These are phyloP conservation scores for Pterocles gutturalis DNA, from an alignment of 2,113 vertebrate species.

Conservation along the genomic window DNA sequence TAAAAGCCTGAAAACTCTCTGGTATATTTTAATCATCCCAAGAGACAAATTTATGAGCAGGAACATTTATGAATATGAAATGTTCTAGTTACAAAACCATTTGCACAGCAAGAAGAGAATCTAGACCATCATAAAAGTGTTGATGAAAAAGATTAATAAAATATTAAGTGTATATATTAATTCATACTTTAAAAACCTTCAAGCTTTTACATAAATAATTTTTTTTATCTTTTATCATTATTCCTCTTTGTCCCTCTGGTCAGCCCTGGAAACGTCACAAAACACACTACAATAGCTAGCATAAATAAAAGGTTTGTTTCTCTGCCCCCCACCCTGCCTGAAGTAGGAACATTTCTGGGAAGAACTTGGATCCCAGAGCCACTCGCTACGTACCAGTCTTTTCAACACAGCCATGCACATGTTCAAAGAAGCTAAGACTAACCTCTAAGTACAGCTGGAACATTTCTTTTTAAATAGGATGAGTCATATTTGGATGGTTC, in stretches of 20 bases:
- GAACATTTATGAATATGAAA: neutral
- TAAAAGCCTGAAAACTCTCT: neutral
- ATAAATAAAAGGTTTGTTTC: neutral
- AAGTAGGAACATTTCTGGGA: neutral
- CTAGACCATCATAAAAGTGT: neutral
- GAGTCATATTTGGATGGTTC: neutral
- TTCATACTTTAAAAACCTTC: neutral
- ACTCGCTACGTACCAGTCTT: neutral
- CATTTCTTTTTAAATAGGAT: neutral
- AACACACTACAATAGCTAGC: neutral
- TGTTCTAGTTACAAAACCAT: neutral
- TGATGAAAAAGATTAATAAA: neutral
- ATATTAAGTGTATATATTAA: neutral
- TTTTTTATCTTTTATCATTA: neutral
- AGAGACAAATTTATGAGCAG: neutral
- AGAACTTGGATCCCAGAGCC: neutral
- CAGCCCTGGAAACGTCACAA: neutral
- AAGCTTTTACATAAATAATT: neutral
- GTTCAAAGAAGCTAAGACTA: neutral
- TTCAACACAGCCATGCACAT: neutral
- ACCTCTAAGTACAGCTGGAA: neutral
- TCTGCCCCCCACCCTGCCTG: neutral
- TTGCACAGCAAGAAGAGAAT: neutral
- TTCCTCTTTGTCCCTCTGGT: neutral
- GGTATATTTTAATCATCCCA: neutral